Evolutionary conservation across 37 sponge, comb jelly and placozoan genomes (phyloP).

Genomic region (Cliona cf. orientalis): DNA sequence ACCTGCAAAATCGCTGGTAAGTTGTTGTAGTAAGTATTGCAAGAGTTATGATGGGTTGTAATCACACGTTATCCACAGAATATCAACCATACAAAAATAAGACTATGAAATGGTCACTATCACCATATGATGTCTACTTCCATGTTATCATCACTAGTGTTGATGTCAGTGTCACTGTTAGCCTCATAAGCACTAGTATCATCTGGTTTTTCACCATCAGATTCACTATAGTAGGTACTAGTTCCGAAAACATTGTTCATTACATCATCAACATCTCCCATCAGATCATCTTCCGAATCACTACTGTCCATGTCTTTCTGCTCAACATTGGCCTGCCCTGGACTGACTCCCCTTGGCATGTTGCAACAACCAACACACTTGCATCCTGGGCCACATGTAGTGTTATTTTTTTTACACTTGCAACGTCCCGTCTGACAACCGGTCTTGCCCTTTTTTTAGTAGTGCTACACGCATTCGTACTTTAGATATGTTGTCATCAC

Average conservation of each 20-base stretch:
- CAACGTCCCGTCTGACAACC: slow-evolving; percentile 5
- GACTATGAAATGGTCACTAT: too few relatives aligned
- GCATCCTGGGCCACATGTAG: slow-evolving; percentile 16
- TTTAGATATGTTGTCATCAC: neutral
- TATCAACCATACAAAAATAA: too few relatives aligned
- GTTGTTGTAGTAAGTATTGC: too few relatives aligned
- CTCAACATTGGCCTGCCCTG: neutral
- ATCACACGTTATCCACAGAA: too few relatives aligned
- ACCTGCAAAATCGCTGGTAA: too few relatives aligned
- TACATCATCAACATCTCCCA: neutral
- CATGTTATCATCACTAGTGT: too few relatives aligned
- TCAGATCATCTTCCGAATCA: neutral
- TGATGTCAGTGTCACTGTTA: too few relatives aligned
- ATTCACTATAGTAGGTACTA: neutral
- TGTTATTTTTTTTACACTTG: slow-evolving; percentile 10
- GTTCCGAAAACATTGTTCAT: neutral
- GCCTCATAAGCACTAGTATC: too few relatives aligned
- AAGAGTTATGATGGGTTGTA: too few relatives aligned
- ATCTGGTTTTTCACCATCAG: neutral
- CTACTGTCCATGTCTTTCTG: neutral
- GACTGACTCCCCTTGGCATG: neutral
- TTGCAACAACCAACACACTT: slow-evolving; percentile 2
- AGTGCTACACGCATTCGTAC: slow-evolving; percentile 1
- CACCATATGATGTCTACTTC: too few relatives aligned
- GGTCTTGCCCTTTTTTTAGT: neutral